Percentiles rank a stretch among this genome's conserved stretches.
Evolutionary conservation across 2,888 invertebrate genomes (phyloP).

Genomic region (Drosophila neoperkinsi): DNA sequence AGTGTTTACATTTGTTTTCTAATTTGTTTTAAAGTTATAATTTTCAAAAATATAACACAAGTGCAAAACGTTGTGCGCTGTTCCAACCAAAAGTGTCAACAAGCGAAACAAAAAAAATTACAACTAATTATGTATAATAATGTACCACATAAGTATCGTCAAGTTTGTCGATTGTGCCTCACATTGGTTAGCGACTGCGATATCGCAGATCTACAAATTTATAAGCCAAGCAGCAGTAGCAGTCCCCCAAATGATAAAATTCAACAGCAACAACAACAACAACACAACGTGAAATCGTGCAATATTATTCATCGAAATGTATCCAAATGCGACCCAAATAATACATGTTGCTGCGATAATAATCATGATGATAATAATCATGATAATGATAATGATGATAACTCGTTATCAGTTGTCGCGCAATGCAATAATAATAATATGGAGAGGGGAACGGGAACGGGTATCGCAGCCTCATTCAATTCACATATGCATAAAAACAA

Average conservation of each 20-base stretch:
- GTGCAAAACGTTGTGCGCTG: slow-evolving; percentile 40
- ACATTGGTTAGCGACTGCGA: slow-evolving; percentile 91
- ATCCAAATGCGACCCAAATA: slow-evolving; percentile 55
- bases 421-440: slow-evolving; percentile 56
- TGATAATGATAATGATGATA: slow-evolving; percentile 51
- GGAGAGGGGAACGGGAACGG: slow-evolving; percentile 10
- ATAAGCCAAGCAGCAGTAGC: slow-evolving; percentile 52
- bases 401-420: slow-evolving; percentile 56
- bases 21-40: slow-evolving; percentile 75
- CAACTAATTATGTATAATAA: slow-evolving; percentile 93
- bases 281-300: slow-evolving; percentile 34
- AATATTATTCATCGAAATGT: slow-evolving; percentile 42
- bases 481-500: slow-evolving; percentile 40
- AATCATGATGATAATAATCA: slow-evolving; percentile 49
- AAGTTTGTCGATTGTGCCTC: slow-evolving; percentile 97
- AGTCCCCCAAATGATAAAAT: slow-evolving; percentile 22
- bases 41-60: slow-evolving; percentile 61
- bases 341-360: slow-evolving; percentile 62
- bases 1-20: slow-evolving; percentile 76
- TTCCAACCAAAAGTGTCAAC: slow-evolving; percentile 47
- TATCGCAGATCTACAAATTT: slow-evolving; percentile 88
- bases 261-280: slow-evolving; percentile 22
- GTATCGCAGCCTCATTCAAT: slow-evolving; percentile 31
- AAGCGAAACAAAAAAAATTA: slow-evolving; percentile 40
- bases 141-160: slow-evolving; percentile 96